These are phyloP conservation scores for Myanophis thanlyinensis DNA, from an alignment of 2,113 vertebrate genomes.

Conservation along the genomic window DNA sequence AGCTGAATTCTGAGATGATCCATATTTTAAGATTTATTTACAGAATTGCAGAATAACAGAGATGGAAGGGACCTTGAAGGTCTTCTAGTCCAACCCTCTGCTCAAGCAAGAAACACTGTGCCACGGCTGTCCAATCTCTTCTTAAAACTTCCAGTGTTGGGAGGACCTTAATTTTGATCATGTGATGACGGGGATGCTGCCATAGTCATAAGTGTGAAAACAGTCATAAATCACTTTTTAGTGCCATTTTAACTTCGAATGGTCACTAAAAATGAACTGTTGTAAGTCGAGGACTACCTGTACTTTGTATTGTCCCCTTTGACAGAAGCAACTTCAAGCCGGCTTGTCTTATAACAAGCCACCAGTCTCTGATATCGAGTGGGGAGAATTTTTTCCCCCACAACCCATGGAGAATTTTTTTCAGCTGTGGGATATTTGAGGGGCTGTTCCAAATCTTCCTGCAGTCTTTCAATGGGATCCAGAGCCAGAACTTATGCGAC, in stretches of 20 bases:
- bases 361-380: background rate
- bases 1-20: background rate
- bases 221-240: no score
- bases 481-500: background rate
- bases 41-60: background rate
- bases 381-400: background rate
- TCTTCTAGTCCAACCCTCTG: background rate
- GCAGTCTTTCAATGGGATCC: background rate
- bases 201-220: no score
- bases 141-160: background rate
- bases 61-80: no score
- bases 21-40: background rate
- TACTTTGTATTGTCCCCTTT: background rate
- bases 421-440: background rate
- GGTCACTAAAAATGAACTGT: no score
- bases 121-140: background rate
- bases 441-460: background rate
- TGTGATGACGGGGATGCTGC: no score
- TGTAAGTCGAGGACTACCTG: no score
- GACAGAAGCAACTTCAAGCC: background rate
- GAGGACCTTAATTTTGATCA: background rate
- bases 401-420: background rate
- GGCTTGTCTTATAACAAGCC: background rate
- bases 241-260: no score
- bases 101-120: background rate